Evolutionary conservation across 2,888 invertebrate genomes (phyloP).

Genomic region (Epiblema foenella): DNA sequence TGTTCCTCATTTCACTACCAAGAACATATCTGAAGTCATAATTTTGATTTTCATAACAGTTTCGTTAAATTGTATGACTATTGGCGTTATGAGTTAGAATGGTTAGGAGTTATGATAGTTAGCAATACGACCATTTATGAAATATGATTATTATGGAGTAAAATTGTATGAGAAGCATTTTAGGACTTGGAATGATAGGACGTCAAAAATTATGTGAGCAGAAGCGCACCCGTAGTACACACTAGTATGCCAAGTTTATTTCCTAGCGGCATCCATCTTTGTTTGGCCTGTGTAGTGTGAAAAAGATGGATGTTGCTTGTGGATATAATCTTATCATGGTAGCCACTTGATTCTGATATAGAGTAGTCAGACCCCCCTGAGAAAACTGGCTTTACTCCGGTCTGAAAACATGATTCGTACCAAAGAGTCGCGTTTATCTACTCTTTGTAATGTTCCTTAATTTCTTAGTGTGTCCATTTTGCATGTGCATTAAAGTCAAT

Average conservation of each 20-base stretch:
- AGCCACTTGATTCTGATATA: conserved; percentile 24
- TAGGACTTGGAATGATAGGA: no score
- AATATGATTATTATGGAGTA: no score
- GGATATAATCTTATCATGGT: conserved; percentile 8
- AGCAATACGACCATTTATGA: no score
- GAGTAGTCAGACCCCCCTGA: conserved; percentile 31
- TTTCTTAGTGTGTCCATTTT: conserved; percentile 57
- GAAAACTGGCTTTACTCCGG: conserved; percentile 5
- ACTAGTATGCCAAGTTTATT: conserved; percentile 19
- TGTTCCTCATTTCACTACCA: no score
- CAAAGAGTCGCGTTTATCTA: conserved; percentile 78
- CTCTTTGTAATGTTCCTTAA: conserved; percentile 78
- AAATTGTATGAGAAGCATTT: no score
- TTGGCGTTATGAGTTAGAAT: no score
- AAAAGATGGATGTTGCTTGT: conserved; percentile 5
- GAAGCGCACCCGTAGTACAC: no score
- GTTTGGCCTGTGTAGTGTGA: conserved; percentile 5
- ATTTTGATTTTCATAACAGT: no score
- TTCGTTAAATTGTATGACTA: no score
- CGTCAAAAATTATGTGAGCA: no score
- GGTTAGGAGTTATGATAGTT: no score
- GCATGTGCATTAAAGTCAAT: conserved; percentile 70
- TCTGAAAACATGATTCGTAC: conserved; percentile 65
- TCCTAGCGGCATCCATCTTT: conserved; percentile 1
- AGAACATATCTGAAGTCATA: no score